Percentiles rank a stretch among this genome's conserved stretches.
These are phyloP conservation scores for Salminus brasiliensis DNA, from an alignment of 2,113 vertebrate genomes.

Conservation along the genomic window DNA sequence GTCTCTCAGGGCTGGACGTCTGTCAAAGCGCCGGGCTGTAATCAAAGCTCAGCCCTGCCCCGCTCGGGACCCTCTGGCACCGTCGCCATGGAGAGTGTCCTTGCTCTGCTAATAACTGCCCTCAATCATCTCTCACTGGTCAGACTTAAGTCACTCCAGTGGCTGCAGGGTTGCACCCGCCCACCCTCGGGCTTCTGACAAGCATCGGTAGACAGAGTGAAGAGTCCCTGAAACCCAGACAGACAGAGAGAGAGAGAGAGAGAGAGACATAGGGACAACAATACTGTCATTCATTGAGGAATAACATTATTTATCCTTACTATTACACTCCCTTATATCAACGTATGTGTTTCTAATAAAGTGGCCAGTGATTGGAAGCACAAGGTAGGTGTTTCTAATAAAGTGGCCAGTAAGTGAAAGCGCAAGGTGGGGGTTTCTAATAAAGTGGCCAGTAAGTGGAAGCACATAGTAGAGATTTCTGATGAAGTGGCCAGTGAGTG, in stretches of 20 bases:
- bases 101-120: constrained; percentile 65
- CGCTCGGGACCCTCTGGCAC: constrained; percentile 52
- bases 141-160: constrained; percentile 56
- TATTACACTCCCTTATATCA: neutral
- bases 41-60: constrained; percentile 53
- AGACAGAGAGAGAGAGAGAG: constrained; percentile 47
- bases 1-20: constrained; percentile 38
- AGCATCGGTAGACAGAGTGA: constrained; percentile 57
- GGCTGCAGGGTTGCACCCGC: constrained; percentile 51
- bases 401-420: neutral
- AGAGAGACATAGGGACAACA: constrained; percentile 1
- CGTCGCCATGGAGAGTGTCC: constrained; percentile 64
- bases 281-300: neutral
- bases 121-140: constrained; percentile 68
- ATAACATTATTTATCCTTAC: neutral
- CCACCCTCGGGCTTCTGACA: constrained; percentile 53
- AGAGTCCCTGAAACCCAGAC: constrained; percentile 42
- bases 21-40: constrained; percentile 65
- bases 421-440: too few species aligned
- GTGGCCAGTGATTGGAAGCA: neutral
- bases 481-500: neutral
- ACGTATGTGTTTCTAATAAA: neutral
- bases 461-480: too few species aligned
- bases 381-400: too few species aligned
- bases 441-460: neutral